These are phyloP conservation scores for Psilopogon haemacephalus DNA, from an alignment of 2,113 vertebrate species.

Conservation along the genomic window DNA sequence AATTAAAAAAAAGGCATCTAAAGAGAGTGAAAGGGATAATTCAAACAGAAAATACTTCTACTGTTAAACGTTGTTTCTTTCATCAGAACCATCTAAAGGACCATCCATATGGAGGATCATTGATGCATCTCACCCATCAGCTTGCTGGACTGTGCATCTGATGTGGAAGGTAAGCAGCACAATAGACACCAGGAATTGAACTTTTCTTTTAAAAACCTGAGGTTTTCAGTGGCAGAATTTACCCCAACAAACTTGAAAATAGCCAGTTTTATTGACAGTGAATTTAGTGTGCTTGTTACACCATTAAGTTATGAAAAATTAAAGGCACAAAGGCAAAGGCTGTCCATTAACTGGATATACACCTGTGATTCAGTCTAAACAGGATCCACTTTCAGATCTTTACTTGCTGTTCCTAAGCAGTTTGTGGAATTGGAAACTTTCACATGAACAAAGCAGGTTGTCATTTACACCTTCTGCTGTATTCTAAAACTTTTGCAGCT, in stretches of 20 bases:
- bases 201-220: background rate
- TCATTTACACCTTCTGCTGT: background rate
- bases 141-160: constrained; percentile 69
- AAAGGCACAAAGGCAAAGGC: background rate
- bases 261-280: background rate
- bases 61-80: background rate
- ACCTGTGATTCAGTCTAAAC: background rate
- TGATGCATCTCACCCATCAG: background rate
- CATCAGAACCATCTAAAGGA: constrained; percentile 79
- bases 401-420: background rate
- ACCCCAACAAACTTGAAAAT: background rate
- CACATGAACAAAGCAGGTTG: background rate
- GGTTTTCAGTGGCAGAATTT: background rate
- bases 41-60: background rate
- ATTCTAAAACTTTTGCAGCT: background rate
- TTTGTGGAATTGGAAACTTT: background rate
- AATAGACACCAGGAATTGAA: background rate
- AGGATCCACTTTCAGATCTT: background rate
- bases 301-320: background rate
- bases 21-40: background rate
- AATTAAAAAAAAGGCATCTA: background rate
- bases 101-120: constrained; percentile 84
- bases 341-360: background rate
- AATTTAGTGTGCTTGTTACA: background rate
- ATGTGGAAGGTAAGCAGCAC: constrained; percentile 85